Conservation (phyloP, 2,113 vertebrate species). For the Corapipo altera region DNA sequence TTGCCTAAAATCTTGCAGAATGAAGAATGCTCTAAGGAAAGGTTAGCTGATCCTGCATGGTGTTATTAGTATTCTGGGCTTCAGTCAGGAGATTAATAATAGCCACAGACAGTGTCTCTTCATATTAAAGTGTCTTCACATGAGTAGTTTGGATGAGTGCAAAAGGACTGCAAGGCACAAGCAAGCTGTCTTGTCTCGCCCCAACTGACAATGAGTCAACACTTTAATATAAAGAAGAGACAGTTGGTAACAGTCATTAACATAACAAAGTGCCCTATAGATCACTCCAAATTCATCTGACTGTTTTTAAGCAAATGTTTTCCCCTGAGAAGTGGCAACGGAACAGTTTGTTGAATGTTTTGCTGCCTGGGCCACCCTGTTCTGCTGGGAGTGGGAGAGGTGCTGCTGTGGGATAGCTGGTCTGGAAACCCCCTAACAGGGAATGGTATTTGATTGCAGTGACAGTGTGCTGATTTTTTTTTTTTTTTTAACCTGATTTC, state of each 20-base stretch:
- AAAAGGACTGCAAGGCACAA: slow-evolving; percentile 50
- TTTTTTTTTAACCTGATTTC: background rate
- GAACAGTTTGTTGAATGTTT: slow-evolving; percentile 12
- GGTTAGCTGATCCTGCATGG: background rate
- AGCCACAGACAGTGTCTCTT: slow-evolving; percentile 40
- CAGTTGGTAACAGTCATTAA: slow-evolving; percentile 61
- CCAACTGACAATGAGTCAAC: slow-evolving; percentile 46
- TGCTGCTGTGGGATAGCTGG: background rate
- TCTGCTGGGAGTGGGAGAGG: background rate
- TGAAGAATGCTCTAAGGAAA: background rate
- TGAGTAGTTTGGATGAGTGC: slow-evolving; percentile 56
- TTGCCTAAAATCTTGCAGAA: slow-evolving; percentile 7
- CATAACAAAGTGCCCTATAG: slow-evolving; percentile 55
- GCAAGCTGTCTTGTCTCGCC: slow-evolving; percentile 43
- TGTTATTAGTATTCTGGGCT: slow-evolving; percentile 44
- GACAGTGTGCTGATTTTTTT: background rate
- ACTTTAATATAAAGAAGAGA: slow-evolving; percentile 50
- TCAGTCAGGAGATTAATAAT: slow-evolving; percentile 51
- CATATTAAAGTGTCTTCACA: slow-evolving; percentile 60
- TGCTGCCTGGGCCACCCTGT: background rate
- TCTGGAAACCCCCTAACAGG: background rate
- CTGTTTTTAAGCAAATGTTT: slow-evolving; percentile 47
- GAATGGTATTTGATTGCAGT: background rate
- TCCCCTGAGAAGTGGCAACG: slow-evolving; percentile 15
- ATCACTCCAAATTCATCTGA: slow-evolving; percentile 39